Evolutionary conservation across 2,797 vertebrate genomes (phyloP), one percentile per base, ranked within the genome.

Genomic region (Bryconaethiops microstoma): DNA sequence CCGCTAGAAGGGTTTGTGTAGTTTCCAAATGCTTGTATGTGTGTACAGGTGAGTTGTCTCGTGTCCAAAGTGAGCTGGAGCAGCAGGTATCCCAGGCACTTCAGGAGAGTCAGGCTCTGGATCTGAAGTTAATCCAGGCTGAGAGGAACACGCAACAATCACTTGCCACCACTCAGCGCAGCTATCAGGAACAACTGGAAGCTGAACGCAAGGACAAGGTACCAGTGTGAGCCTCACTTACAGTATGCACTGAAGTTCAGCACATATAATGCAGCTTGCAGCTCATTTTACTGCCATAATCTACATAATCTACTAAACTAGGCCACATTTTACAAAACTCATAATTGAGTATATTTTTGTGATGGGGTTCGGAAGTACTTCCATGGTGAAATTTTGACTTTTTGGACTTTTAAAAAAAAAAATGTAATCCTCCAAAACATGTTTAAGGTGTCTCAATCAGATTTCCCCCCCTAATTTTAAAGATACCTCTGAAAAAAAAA

Each of bases 151-250:
- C 83, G 10, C 90, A 92, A 85, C 68, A 89, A 76, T 89, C 88
- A 69, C 87, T 95, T 29, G 91, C 88, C 80, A 90, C 84, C 78
- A 90, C 84, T 83, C 92, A 92, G 0, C 86, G 90, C 63, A 86
- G 83, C 71, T 93, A 96, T 88, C 88, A 85, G 23, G 92, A 95
- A 76, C 92, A 93, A 81, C 82, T 95, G 8, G 92, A 92, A 0
- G 86, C 78, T 17, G 92, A 95, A 57, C 91, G 72, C 65, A 86
- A 79, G 17, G 89, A 95, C 55, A 95, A 94, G 94, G 96, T 96
- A 76, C 14, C 48, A 80, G 0, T 76, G 42, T 54, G 19, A 59
- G 21, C 23, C 40, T 45, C 21, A 16, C 5, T 0, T 74, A n/a
- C 54, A 52, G 3, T 19, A 19, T 55, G 2, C 60, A 45, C 42